phyloP scores from a whole-genome alignment of 2,797 vertebrate genomes.

The Smutsia temminckii region DNA sequence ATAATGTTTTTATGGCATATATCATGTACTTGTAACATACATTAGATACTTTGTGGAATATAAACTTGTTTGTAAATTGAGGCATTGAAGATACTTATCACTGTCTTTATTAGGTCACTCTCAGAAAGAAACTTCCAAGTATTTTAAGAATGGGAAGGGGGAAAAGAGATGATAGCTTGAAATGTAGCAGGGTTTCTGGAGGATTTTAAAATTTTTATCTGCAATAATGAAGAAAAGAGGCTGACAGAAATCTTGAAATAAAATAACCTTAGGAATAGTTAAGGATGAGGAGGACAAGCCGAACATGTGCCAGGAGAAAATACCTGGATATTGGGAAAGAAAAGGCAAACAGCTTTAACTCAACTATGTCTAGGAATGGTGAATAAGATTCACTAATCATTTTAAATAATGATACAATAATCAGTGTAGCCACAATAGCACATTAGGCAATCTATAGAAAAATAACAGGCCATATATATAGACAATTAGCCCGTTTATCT shows the following conservation, averaged over 20 bases:
- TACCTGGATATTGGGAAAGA: not conserved
- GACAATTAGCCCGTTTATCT: not conserved
- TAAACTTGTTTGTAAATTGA: not conserved
- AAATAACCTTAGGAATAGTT: not conserved
- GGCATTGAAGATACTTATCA: not conserved
- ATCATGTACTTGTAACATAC: not conserved
- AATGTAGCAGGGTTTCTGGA: not conserved
- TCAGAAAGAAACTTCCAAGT: not conserved
- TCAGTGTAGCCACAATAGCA: not conserved
- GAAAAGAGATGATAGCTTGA: not conserved
- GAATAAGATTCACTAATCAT: not conserved
- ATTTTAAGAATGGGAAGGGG: not conserved
- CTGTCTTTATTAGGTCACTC: not conserved
- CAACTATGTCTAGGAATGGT: not conserved
- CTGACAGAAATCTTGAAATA: not conserved
- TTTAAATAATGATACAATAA: not conserved
- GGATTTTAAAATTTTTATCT: not conserved
- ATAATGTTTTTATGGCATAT: not conserved
- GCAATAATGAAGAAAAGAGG: not conserved
- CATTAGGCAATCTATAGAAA: not conserved
- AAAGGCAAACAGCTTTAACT: not conserved
- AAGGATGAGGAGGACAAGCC: not conserved
- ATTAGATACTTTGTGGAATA: not conserved
- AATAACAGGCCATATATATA: not conserved
- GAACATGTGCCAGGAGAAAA: not conserved